Evolutionary conservation across 2,888 invertebrate species (phyloP).

Genomic region (Agrochola circellaris): DNA sequence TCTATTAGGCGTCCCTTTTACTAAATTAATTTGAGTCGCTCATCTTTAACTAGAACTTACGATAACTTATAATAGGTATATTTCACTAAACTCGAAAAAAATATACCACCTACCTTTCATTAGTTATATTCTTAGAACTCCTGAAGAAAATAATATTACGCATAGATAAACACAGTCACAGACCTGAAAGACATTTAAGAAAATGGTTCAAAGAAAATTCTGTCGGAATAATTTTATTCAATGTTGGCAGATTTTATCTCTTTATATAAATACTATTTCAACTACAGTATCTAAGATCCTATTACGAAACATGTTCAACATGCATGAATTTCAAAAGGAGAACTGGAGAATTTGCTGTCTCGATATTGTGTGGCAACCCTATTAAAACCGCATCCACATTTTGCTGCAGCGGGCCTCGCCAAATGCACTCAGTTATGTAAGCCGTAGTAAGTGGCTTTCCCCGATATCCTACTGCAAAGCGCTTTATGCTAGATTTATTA

Average conservation of each 20-base stretch:
- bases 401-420: slow-evolving; percentile 60
- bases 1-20: neutral
- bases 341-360: neutral
- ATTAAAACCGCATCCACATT: slow-evolving; percentile 60
- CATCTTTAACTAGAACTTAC: neutral
- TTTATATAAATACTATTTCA: slow-evolving; percentile 10
- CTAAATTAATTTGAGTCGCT: neutral
- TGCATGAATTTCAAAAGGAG: slow-evolving; percentile 37
- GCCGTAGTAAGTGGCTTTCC: slow-evolving; percentile 64
- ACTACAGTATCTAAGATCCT: slow-evolving; percentile 2
- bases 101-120: neutral
- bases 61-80: neutral
- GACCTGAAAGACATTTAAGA: neutral
- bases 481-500: slow-evolving; percentile 60
- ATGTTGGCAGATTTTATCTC: slow-evolving; percentile 24
- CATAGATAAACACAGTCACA: slow-evolving; percentile 15
- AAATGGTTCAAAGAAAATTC: slow-evolving; percentile 26
- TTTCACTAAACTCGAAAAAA: neutral
- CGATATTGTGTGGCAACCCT: slow-evolving; percentile 57
- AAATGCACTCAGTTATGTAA: slow-evolving; percentile 69
- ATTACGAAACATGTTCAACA: slow-evolving; percentile 30
- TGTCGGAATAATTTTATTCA: slow-evolving; percentile 24
- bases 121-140: neutral
- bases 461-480: slow-evolving; percentile 60
- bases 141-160: slow-evolving; percentile 7